A percentile compares a stretch with the other conserved stretches of the same genome.
These are phyloP conservation scores for Phoebastria nigripes DNA, from an alignment of 2,797 vertebrate species.

Conservation along the genomic window DNA sequence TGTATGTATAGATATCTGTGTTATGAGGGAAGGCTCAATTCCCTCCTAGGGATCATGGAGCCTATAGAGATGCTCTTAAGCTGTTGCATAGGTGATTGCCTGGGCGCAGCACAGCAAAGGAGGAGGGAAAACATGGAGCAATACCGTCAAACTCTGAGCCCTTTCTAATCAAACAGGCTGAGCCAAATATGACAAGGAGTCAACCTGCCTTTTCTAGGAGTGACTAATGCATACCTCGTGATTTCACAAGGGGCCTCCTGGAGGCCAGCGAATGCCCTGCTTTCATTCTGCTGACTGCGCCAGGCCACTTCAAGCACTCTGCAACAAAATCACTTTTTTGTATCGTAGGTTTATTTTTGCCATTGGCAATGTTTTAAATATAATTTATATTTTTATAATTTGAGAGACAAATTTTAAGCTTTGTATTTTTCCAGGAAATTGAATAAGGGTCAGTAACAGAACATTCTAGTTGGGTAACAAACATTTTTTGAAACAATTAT, in stretches of 20 bases:
- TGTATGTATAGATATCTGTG: neutral
- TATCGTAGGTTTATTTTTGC: neutral
- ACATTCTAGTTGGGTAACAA: neutral
- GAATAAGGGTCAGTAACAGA: neutral
- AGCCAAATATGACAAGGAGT: neutral
- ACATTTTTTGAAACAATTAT: neutral
- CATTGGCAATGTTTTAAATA: neutral
- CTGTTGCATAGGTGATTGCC: neutral
- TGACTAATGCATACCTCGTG: neutral
- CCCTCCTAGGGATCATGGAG: neutral
- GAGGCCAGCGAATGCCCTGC: neutral
- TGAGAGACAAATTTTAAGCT: neutral
- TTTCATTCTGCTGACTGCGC: neutral
- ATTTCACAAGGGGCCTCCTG: neutral
- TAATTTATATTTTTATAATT: neutral
- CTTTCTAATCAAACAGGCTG: neutral
- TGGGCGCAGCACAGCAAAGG: neutral
- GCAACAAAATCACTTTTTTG: neutral
- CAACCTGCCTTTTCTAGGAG: neutral
- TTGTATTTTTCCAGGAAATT: neutral
- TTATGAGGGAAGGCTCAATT: neutral
- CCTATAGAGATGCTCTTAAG: accelerated
- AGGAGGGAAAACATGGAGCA: neutral
- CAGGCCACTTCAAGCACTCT: neutral
- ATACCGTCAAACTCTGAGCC: neutral